Conservation (phyloP, 2,113 vertebrate genomes). For the Solea senegalensis region DNA sequence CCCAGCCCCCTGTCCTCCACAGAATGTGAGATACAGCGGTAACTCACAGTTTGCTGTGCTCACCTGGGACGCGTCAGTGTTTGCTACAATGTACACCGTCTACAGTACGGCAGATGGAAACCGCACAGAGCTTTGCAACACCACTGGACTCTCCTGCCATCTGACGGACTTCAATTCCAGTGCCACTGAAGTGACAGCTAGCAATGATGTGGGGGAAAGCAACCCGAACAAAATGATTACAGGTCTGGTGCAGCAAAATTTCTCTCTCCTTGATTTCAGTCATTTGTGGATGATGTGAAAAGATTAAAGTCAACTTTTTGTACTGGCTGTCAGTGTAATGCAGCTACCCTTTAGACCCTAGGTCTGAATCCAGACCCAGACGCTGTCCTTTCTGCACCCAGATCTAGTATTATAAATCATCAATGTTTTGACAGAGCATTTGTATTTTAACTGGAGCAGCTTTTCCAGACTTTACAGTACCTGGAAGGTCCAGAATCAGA, state of each 20-base stretch:
- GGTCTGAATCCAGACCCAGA: too few species aligned
- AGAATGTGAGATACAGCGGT: constrained; percentile 47
- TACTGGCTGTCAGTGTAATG: too few species aligned
- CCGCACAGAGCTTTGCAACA: constrained; percentile 62
- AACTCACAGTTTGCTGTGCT: constrained; percentile 40
- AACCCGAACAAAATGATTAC: constrained; percentile 40
- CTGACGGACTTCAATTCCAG: constrained; percentile 30
- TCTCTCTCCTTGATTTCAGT: neutral
- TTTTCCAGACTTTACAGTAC: too few species aligned
- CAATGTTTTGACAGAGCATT: too few species aligned
- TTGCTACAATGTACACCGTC: constrained; percentile 72
- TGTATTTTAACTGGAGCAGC: too few species aligned
- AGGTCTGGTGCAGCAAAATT: constrained; percentile 49
- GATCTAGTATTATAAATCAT: too few species aligned
- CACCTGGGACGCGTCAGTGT: constrained; percentile 65
- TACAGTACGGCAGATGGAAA: constrained; percentile 17
- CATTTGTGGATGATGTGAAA: neutral
- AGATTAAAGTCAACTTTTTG: neutral
- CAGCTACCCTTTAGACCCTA: too few species aligned
- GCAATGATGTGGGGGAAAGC: constrained; percentile 77
- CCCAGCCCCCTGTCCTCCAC: constrained; percentile 77
- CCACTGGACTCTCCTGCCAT: constrained; percentile 65
- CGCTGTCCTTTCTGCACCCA: too few species aligned
- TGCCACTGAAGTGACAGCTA: constrained; percentile 69
- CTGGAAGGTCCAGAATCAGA: too few species aligned